A percentile compares a stretch with the other conserved stretches of the same genome.
These are phyloP conservation scores for Adoxophyes honmai DNA, from an alignment of 1,140 invertebrate genomes.

Conservation along the genomic window DNA sequence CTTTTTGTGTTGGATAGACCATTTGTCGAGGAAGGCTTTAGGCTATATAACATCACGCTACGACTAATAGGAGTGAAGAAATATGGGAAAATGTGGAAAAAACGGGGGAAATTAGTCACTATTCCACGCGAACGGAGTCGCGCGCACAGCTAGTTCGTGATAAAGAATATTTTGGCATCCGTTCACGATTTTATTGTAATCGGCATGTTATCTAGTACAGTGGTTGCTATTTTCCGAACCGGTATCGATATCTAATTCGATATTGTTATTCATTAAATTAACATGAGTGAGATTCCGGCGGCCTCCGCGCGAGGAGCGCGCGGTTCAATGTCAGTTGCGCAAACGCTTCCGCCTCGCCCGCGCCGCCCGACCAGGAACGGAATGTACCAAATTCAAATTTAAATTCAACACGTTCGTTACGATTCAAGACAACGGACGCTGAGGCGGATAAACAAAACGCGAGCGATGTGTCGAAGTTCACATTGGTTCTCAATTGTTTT, in stretches of 20 bases:
- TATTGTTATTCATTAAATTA: conserved; percentile 28
- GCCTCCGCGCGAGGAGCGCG: conserved; percentile 50
- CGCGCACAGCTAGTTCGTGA: too few species aligned
- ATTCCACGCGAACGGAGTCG: too few species aligned
- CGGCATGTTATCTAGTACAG: too few species aligned
- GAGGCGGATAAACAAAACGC: conserved; percentile 8
- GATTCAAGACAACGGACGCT: conserved; percentile 9
- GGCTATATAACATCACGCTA: too few species aligned
- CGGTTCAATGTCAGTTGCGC: conserved; percentile 74
- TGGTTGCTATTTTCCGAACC: neutral
- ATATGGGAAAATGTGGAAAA: too few species aligned
- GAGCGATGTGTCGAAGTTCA: conserved; percentile 4
- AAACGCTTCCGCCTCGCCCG: conserved; percentile 67
- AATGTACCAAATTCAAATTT: conserved; percentile 41
- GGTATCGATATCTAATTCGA: conserved; percentile 8
- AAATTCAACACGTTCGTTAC: conserved; percentile 43
- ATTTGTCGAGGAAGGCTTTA: too few species aligned
- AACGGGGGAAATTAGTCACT: too few species aligned
- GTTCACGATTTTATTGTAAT: too few species aligned
- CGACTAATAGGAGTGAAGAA: too few species aligned
- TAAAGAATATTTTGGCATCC: too few species aligned
- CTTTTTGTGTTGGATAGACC: too few species aligned
- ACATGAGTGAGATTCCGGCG: conserved; percentile 53
- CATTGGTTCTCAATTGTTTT: too few species aligned
- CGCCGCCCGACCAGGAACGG: conserved; percentile 52